Evolutionary conservation across 2,113 vertebrate species (phyloP), one percentile per base, ranked within the genome.

Genomic region (Antennarius striatus): DNA sequence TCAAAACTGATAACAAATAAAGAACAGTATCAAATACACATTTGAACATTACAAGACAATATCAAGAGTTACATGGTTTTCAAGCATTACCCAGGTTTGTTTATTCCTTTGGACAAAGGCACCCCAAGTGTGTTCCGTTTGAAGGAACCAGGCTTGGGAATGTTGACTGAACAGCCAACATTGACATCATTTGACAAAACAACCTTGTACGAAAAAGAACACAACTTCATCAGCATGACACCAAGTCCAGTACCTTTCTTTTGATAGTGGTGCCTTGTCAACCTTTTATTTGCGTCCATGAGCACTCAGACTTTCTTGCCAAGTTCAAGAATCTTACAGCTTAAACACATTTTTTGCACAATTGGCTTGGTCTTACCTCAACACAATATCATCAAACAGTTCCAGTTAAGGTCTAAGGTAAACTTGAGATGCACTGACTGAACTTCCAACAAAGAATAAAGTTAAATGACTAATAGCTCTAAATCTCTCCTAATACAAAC

Each of bases 31-130:
- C 61, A 86, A 88, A 92, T 77, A 77, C 80, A 73, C 56, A 46
- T 78, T 81, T 79, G n/a, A 79, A 82, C 69, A 76, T 69, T 75
- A 83, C 63, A 81, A 81, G 47, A 86, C 83, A 80, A 85, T 77
- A 85, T 88, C 79, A 88, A 77, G 74, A 84, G 82, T 90, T 80
- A 87, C 78, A 85, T 82, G 73, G 16, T 39, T 36, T 91, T 94
- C 93, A 94, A 94, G 93, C 92, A 91, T 93, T 90, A 92, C 78
- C 92, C 93, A 94, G 93, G 92, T 94, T 91, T 83, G 77, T 90
- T 83, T 84, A 68, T 89, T 90, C 88, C 88, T 88, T 91, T 90
- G 88, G 90, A 90, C 73, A 88, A 86, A 91, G 90, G 88, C 86
- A 80, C 79, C 79, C 77, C 86, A 81, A 84, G 78, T 85, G 83